Evolutionary conservation across 2,113 vertebrate species (phyloP).

Genomic region (Calypte anna): DNA sequence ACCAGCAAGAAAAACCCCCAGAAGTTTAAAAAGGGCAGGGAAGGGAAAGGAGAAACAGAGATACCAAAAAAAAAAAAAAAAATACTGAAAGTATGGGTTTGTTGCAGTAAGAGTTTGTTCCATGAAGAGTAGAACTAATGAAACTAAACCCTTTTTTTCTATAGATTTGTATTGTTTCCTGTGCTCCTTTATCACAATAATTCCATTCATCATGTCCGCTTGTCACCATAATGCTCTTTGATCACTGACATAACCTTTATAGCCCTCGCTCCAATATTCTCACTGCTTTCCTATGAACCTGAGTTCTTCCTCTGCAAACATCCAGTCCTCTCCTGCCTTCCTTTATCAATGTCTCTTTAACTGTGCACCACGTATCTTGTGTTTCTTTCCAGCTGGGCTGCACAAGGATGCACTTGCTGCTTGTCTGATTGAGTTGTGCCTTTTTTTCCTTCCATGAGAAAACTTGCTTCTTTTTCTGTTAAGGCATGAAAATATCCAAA

Average conservation of each 20-base stretch:
- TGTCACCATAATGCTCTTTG: slow-evolving; percentile 58
- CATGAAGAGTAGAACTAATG: not conserved
- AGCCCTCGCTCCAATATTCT: slow-evolving; percentile 25
- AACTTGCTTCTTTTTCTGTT: not conserved
- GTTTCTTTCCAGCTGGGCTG: not conserved
- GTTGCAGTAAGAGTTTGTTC: slow-evolving; percentile 12
- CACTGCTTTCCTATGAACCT: slow-evolving; percentile 1
- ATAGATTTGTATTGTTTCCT: slow-evolving; percentile 62
- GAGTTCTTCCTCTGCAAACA: not conserved
- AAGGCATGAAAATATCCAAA: not conserved
- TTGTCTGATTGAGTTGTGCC: not conserved
- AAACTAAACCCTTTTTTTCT: slow-evolving; percentile 30
- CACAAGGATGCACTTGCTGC: not conserved
- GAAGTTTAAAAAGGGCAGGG: not conserved
- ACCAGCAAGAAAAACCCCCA: not conserved
- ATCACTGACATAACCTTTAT: slow-evolving; percentile 50
- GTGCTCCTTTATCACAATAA: slow-evolving; percentile 55
- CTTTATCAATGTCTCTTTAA: not conserved
- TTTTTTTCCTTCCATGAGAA: not conserved
- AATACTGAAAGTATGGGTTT: not conserved
- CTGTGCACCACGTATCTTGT: not conserved
- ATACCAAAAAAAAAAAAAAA: not conserved
- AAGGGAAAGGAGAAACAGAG: not conserved
- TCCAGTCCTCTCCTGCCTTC: not conserved
- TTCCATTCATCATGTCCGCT: slow-evolving; percentile 44